phyloP scores from a whole-genome alignment of 2,797 vertebrate genomes.

The Trematomus bernacchii region DNA sequence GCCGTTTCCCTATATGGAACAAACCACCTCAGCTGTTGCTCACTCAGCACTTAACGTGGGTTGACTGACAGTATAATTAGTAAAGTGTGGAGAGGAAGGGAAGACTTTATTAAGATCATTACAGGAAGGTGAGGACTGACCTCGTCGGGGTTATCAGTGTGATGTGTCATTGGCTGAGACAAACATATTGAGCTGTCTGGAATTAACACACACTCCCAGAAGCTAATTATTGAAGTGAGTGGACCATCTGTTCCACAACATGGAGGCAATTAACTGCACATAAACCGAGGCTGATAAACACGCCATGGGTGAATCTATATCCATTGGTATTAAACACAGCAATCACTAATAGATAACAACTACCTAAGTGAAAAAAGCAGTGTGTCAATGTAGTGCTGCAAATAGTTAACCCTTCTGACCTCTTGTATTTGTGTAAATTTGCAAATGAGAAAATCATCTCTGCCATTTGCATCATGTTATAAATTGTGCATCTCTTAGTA shows the following conservation, averaged over 20 bases:
- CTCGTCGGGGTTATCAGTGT: constrained; percentile 37
- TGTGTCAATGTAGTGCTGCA: constrained; percentile 5
- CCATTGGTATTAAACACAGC: constrained; percentile 44
- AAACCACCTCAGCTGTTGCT: constrained; percentile 15
- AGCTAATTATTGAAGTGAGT: constrained; percentile 53
- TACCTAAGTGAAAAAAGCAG: constrained; percentile 6
- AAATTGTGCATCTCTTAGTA: neutral
- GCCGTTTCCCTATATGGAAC: neutral
- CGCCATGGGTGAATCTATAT: constrained; percentile 44
- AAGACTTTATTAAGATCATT: constrained; percentile 34
- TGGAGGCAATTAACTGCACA: constrained; percentile 65
- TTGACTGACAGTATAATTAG: constrained; percentile 30
- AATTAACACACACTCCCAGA: constrained; percentile 55
- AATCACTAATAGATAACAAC: constrained; percentile 38
- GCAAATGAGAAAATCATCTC: constrained; percentile 4
- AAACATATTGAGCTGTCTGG: constrained; percentile 53
- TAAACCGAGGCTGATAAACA: constrained; percentile 59
- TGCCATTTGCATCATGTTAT: neutral
- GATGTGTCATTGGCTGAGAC: constrained; percentile 37
- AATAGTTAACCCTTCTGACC: constrained; percentile 21
- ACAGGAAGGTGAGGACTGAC: constrained; percentile 42
- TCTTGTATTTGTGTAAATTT: constrained; percentile 32
- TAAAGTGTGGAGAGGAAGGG: constrained; percentile 10
- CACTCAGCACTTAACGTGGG: neutral
- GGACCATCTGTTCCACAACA: constrained; percentile 71